Evolutionary conservation across 1,140 invertebrate species (phyloP).

Genomic region (Pachyrhynchus sulphureomaculatus): DNA sequence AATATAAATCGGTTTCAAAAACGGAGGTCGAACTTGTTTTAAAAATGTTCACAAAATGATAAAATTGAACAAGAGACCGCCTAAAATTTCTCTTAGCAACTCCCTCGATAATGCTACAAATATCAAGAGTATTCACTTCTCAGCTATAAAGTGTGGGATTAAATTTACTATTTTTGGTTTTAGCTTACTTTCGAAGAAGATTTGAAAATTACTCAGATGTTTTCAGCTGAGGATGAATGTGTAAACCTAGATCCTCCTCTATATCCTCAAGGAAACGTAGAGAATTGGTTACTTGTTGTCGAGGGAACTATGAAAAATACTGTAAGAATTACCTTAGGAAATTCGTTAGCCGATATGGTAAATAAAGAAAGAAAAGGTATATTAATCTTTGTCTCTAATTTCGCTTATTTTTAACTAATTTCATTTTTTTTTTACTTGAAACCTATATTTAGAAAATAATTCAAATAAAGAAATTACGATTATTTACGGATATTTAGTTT

Average conservation of each 20-base stretch:
- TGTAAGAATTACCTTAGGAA: conserved; percentile 52
- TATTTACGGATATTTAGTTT: no score
- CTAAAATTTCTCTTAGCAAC: neutral
- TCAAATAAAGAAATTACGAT: no score
- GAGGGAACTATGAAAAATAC: conserved; percentile 70
- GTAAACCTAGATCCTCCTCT: conserved; percentile 64
- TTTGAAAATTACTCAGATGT: conserved; percentile 73
- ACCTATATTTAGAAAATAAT: no score
- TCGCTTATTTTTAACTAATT: neutral
- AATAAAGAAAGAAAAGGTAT: conserved; percentile 52
- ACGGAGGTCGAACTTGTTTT: neutral
- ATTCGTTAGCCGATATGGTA: conserved; percentile 55
- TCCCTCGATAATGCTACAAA: no score
- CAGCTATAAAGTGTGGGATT: no score
- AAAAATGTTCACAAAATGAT: neutral
- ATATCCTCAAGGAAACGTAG: conserved; percentile 72
- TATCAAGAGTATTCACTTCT: no score
- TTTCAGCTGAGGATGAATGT: conserved; percentile 74
- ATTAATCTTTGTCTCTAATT: neutral
- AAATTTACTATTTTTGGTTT: conserved; percentile 26
- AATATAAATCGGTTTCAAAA: neutral
- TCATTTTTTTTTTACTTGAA: neutral
- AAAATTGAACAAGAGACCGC: neutral
- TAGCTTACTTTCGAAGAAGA: conserved; percentile 68
- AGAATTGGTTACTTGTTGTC: conserved; percentile 73